phyloP scores from a whole-genome alignment of 2,888 invertebrate species.

The Meganola albula region DNA sequence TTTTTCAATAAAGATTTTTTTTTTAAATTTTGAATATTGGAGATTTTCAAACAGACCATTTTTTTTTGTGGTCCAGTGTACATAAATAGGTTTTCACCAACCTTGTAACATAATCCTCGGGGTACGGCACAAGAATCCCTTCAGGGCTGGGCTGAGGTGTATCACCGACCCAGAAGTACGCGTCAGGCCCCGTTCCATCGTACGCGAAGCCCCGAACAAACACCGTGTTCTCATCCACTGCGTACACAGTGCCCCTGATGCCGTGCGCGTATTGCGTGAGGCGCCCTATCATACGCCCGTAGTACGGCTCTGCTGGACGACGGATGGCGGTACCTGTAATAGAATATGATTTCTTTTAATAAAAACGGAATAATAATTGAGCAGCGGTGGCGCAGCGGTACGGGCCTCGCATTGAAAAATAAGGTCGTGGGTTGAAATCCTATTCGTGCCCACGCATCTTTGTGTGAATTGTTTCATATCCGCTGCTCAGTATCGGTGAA shows the following conservation, averaged over 20 bases:
- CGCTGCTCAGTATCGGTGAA: too few relatives aligned
- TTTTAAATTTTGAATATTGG: too few relatives aligned
- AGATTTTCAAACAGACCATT: too few relatives aligned
- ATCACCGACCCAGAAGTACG: conserved; percentile 94
- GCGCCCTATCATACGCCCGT: conserved; percentile 85
- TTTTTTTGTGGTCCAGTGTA: too few relatives aligned
- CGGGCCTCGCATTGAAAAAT: too few relatives aligned
- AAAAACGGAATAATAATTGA: too few relatives aligned
- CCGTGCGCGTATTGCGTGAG: conserved; percentile 87
- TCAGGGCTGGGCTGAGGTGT: conserved; percentile 87
- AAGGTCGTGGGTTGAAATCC: too few relatives aligned
- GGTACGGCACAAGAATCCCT: conserved; percentile 90
- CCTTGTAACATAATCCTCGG: conserved; percentile 89
- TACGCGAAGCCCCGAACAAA: conserved; percentile 91
- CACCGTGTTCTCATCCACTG: conserved; percentile 91
- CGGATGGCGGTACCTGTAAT: conserved; percentile 42
- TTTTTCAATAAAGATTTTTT: too few relatives aligned
- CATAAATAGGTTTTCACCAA: conserved; percentile 55
- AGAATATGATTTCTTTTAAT: too few relatives aligned
- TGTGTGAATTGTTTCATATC: too few relatives aligned
- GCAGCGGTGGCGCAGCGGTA: too few relatives aligned
- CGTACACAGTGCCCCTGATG: conserved; percentile 89
- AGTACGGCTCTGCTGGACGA: conserved; percentile 81
- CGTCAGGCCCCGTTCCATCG: conserved; percentile 92
- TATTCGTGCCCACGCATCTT: too few relatives aligned